These are phyloP conservation scores for Platycheirus albimanus DNA, from an alignment of 2,888 invertebrate genomes.

Conservation along the genomic window DNA sequence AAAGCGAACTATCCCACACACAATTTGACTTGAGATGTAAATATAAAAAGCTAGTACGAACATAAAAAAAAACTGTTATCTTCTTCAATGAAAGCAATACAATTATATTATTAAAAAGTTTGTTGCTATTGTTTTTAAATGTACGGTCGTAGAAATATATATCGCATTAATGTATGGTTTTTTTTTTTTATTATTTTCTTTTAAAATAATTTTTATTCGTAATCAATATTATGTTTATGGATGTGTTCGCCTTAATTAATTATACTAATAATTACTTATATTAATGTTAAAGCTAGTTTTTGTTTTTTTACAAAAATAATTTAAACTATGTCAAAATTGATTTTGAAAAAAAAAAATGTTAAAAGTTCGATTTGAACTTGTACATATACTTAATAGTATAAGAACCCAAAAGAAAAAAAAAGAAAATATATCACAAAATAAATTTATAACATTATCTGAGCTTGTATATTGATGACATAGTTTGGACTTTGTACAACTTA, in stretches of 20 bases:
- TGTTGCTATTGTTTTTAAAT: no score
- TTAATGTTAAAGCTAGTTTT: constrained; percentile 60
- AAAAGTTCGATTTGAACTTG: constrained; percentile 70
- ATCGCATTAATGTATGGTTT: background rate
- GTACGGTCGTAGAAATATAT: background rate
- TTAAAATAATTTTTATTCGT: constrained; percentile 16
- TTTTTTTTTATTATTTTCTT: constrained; percentile 13
- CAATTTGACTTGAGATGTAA: constrained; percentile 59
- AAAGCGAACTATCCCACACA: constrained; percentile 30
- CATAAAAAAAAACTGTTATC: constrained; percentile 10
- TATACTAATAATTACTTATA: constrained; percentile 31
- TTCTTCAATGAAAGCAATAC: constrained; percentile 6
- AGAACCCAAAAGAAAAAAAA: constrained; percentile 76
- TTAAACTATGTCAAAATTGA: constrained; percentile 45
- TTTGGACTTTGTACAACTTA: no score
- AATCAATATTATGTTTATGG: constrained; percentile 42
- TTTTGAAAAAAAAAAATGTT: constrained; percentile 43
- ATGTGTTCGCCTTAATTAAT: constrained; percentile 59
- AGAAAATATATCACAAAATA: constrained; percentile 62
- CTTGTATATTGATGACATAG: no score
- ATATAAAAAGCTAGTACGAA: constrained; percentile 44
- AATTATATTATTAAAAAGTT: constrained; percentile 12
- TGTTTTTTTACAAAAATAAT: constrained; percentile 61
- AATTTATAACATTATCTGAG: background rate
- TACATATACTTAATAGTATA: constrained; percentile 83